Evolutionary conservation across 2,888 invertebrate genomes (phyloP), one percentile per base, ranked within the genome.

Genomic region (Ormia ochracea): DNA sequence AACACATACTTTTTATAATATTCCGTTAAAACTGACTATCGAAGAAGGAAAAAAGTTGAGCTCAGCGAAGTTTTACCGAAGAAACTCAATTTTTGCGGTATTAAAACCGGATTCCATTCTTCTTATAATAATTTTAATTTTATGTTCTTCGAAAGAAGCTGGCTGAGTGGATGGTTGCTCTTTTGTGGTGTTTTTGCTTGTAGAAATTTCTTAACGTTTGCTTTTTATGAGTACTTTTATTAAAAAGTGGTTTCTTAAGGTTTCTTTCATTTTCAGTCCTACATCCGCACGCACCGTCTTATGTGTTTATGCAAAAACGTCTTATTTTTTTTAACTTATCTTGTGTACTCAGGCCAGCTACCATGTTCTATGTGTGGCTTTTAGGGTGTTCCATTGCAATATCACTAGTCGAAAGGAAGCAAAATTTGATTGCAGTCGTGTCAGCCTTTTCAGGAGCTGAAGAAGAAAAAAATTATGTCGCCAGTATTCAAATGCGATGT

Each of bases 61-160:
- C 23, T 52, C 7, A 41, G 54, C 43, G 33, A 45, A 38, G 52
- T 33, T 45, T 63, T 17, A 36, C 2, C 63, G 48, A 73, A 65
- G 31, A 65, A 65, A 48, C 36, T 48, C 28, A 56, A 45, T 43
- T 66, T 58, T 45, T 76, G 76, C 54, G 69, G 69, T 56, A 54
- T 63, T 19, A 33, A 76, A 76, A 76, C 76, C 69, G 54, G 76
- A 76, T 63, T 76, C 52, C 45, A 17, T 28, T 26, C 33, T 45
- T 56, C 14, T n/a, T n/a, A n/a, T n/a, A n/a, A 19, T 26, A 26
- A 31, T 72, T 58, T 45, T 10, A 38, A 38, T 70, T 70, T 59
- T 50, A 21, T 33, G 61, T 52, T 52, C 41, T 61, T 41, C 17
- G n/a, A 28, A 74, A 74, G 74, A 74, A 38, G 48, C 50, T 74